Conservation (phyloP, 2,888 invertebrate genomes). For the Microlaimidae sp. region DNA sequence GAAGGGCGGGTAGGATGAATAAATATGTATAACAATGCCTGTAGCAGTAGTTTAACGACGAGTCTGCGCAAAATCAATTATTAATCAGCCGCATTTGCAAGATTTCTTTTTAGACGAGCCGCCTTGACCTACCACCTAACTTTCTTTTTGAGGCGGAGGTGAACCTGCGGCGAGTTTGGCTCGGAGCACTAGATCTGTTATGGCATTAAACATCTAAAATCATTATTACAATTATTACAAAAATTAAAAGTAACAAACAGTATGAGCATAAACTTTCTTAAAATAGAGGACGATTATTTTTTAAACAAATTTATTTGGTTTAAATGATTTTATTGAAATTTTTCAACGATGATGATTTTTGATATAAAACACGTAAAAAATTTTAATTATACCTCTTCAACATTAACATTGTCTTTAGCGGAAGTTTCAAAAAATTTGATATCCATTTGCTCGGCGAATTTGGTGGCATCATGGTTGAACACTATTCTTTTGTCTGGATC, state of each 20-base stretch:
- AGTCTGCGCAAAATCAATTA: no score
- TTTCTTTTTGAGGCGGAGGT: no score
- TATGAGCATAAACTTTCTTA: background rate
- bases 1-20: no score
- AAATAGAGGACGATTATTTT: no score
- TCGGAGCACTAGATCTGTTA: conserved; percentile 61
- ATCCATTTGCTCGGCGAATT: conserved; percentile 91
- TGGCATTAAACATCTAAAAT: conserved; percentile 52
- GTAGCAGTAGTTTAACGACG: no score
- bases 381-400: conserved; percentile 78
- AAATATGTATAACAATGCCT: no score
- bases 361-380: background rate
- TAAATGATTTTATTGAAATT: background rate
- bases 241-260: conserved; percentile 1
- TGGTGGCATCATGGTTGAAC: conserved; percentile 82
- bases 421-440: conserved; percentile 94
- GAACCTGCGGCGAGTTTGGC: conserved; percentile 55
- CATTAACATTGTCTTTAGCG: conserved; percentile 96
- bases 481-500: conserved; percentile 86
- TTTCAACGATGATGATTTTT: background rate
- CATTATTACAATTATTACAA: background rate
- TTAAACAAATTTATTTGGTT: no score
- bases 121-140: no score
- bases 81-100: no score
- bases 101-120: no score